Evolutionary conservation across 1,140 invertebrate genomes (phyloP).

Genomic region (Drosophila sp.): DNA sequence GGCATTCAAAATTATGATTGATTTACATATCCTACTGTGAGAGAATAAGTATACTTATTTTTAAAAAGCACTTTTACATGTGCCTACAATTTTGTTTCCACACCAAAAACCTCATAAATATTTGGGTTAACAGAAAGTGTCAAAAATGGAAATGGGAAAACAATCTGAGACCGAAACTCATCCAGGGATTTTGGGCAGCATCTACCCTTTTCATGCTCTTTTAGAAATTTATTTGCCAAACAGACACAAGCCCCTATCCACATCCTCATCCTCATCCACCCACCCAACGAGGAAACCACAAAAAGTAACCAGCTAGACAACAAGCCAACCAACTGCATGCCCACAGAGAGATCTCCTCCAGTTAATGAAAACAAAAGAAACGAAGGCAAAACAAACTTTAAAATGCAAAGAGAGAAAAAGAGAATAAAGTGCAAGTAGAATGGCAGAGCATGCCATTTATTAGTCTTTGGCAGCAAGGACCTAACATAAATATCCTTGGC

Average conservation of each 20-base stretch:
- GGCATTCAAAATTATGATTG: slow-evolving; percentile 24
- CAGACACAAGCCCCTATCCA: background rate
- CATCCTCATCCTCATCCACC: background rate
- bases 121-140: slow-evolving; percentile 16
- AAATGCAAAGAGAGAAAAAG: slow-evolving; percentile 36
- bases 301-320: slow-evolving; percentile 20
- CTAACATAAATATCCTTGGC: background rate
- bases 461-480: slow-evolving; percentile 45
- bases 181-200: slow-evolving; percentile 20
- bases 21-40: background rate
- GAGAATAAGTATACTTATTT: background rate
- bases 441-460: slow-evolving; percentile 60
- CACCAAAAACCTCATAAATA: slow-evolving; percentile 27
- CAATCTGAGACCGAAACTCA: slow-evolving; percentile 9
- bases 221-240: slow-evolving; percentile 1
- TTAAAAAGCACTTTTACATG: background rate
- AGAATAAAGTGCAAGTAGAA: slow-evolving; percentile 24
- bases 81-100: slow-evolving; percentile 4
- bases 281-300: background rate
- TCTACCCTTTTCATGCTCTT: slow-evolving; percentile 51
- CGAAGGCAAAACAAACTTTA: slow-evolving; percentile 28
- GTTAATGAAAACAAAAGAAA: slow-evolving; percentile 45
- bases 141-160: background rate
- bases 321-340: slow-evolving; percentile 17
- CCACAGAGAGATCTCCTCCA: slow-evolving; percentile 18